phyloP scores from a whole-genome alignment of 2,113 vertebrate species.

The Orthonyx spaldingii region DNA sequence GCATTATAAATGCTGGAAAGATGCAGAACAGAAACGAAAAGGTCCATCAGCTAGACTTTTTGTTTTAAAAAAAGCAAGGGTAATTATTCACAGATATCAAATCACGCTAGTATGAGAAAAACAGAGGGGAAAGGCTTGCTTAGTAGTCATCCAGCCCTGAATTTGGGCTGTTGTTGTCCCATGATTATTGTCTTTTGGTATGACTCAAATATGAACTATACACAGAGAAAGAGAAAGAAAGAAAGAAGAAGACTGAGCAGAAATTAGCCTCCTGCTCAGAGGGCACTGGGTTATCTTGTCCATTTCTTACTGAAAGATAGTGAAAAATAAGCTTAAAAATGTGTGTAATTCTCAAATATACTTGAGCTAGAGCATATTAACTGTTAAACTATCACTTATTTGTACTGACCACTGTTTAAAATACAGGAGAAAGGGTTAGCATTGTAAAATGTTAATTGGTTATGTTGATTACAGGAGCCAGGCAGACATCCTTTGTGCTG shows the following conservation, averaged over 20 bases:
- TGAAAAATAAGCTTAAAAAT: not conserved
- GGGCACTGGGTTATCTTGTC: not conserved
- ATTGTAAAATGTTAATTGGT: not conserved
- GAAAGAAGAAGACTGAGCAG: not conserved
- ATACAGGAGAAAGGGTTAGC: not conserved
- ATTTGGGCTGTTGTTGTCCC: not conserved
- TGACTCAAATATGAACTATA: not conserved
- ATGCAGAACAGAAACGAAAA: not conserved
- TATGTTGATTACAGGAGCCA: not conserved
- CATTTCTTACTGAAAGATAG: not conserved
- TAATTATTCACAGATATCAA: not conserved
- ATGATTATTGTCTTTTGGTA: not conserved
- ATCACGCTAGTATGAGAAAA: not conserved
- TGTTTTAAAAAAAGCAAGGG: not conserved
- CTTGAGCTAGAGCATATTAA: not conserved
- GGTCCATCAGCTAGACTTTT: not conserved
- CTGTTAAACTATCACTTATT: not conserved
- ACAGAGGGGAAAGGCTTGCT: not conserved
- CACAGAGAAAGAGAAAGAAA: not conserved
- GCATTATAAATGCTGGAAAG: slow-evolving; percentile 9
- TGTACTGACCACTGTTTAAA: not conserved
- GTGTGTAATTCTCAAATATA: not conserved
- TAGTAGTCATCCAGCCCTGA: not conserved
- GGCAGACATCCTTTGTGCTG: not conserved
- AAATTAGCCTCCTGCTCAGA: not conserved